phyloP scores from a whole-genome alignment of 1,140 invertebrate genomes.

The Probaryconus sp. region DNA sequence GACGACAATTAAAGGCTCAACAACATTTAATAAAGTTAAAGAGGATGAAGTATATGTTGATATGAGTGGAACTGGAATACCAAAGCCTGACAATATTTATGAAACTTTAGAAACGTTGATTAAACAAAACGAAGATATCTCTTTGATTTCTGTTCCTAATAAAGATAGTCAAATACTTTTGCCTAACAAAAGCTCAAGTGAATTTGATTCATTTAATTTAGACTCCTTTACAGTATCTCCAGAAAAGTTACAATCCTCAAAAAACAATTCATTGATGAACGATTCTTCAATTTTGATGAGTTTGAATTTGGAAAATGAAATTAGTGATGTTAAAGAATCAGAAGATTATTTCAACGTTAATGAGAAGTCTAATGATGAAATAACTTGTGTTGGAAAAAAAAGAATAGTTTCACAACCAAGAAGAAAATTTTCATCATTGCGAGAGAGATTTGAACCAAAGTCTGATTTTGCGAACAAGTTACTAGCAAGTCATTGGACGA shows the following conservation, averaged over 20 bases:
- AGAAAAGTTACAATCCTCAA: no score
- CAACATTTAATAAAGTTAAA: conserved; percentile 43
- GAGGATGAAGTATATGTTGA: conserved; percentile 71
- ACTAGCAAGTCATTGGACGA: conserved; percentile 40
- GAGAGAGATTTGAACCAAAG: conserved; percentile 81
- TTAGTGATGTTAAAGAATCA: no score
- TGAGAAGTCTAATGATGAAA: not conserved
- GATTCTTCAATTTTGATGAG: no score
- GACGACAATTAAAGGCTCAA: conserved; percentile 22
- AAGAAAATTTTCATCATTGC: conserved; percentile 81
- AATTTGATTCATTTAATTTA: no score
- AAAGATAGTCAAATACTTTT: not conserved
- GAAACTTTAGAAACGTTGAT: conserved; percentile 31
- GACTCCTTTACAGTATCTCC: no score
- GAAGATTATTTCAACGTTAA: conserved; percentile 12
- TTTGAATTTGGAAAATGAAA: no score
- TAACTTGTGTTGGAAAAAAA: conserved; percentile 65
- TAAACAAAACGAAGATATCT: conserved; percentile 19
- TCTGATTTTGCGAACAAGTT: conserved; percentile 67
- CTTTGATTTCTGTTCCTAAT: not conserved
- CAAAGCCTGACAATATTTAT: conserved; percentile 53
- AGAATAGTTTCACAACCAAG: conserved; percentile 76
- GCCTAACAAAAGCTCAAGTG: no score
- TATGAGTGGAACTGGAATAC: conserved; percentile 66
- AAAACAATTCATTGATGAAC: no score